phyloP scores from a whole-genome alignment of 2,888 invertebrate species.

The Sarcophaga variegata region DNA sequence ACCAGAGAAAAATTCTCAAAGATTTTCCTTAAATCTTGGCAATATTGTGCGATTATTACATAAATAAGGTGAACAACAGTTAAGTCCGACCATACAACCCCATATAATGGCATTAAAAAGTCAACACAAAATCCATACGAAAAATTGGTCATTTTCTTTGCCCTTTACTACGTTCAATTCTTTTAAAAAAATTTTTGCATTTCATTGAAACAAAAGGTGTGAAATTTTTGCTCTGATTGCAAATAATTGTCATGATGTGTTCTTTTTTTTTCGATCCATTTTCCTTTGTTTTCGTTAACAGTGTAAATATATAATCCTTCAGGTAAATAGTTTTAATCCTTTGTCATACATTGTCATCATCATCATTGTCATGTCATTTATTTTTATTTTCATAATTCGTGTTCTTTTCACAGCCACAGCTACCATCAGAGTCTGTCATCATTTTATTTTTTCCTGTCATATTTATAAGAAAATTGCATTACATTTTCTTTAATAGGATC shows the following conservation, averaged over 20 bases:
- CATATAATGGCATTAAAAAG: slow-evolving; percentile 63
- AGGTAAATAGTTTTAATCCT: slow-evolving; percentile 71
- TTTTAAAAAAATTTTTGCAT: slow-evolving; percentile 2
- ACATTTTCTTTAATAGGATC: slow-evolving; percentile 62
- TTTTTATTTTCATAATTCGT: slow-evolving; percentile 41
- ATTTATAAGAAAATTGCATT: slow-evolving; percentile 42
- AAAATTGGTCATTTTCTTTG: neutral
- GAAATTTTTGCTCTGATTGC: slow-evolving; percentile 35
- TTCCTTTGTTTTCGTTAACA: slow-evolving; percentile 21
- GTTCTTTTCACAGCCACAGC: neutral
- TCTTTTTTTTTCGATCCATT: slow-evolving; percentile 16
- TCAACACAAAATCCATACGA: slow-evolving; percentile 12
- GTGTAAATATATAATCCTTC: slow-evolving; percentile 70
- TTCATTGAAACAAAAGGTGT: slow-evolving; percentile 56
- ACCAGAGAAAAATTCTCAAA: neutral
- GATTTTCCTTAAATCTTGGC: slow-evolving; percentile 22
- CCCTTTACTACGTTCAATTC: too few species aligned
- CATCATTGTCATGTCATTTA: slow-evolving; percentile 53
- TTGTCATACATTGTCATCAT: slow-evolving; percentile 57
- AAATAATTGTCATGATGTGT: slow-evolving; percentile 35
- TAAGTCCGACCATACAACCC: slow-evolving; percentile 42
- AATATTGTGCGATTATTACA: slow-evolving; percentile 39
- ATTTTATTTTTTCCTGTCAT: slow-evolving; percentile 9
- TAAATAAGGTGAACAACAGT: slow-evolving; percentile 41
- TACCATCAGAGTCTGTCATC: slow-evolving; percentile 1